Conservation (phyloP, 2,888 invertebrate species). For the Plagiodera versicolora region DNA sequence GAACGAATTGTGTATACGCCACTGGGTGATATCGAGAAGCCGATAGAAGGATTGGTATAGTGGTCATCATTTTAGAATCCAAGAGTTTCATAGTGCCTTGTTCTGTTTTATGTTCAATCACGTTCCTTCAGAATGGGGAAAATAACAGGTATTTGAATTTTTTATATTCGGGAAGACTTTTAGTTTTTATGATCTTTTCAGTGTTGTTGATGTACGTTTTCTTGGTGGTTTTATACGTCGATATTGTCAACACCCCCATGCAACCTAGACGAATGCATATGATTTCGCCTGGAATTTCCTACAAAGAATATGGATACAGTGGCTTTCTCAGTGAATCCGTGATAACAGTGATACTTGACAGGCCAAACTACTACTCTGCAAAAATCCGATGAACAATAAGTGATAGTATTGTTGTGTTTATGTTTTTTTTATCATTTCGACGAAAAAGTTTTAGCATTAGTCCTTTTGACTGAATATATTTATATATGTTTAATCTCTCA, state of each 20-base stretch:
- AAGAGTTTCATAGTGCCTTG: not conserved
- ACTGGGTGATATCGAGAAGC: too few relatives aligned
- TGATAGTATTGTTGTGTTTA: too few relatives aligned
- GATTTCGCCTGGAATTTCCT: not conserved
- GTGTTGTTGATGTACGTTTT: not conserved
- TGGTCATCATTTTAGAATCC: not conserved
- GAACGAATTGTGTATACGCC: too few relatives aligned
- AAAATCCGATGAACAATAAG: too few relatives aligned
- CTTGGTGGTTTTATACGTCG: not conserved
- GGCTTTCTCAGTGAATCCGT: not conserved
- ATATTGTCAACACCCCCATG: not conserved
- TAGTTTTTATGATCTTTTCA: not conserved
- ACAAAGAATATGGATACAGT: not conserved
- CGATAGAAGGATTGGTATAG: not conserved
- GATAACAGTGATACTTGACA: not conserved
- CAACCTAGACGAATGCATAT: not conserved
- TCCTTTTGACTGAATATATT: too few relatives aligned
- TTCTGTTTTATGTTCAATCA: not conserved
- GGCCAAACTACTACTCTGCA: too few relatives aligned
- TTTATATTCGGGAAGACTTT: too few relatives aligned
- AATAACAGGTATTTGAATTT: not conserved
- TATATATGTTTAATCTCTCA: too few relatives aligned
- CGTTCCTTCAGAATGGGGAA: not conserved
- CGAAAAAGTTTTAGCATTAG: too few relatives aligned
- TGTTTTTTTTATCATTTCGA: too few relatives aligned